These are phyloP conservation scores for Mechanitis messenoides DNA, from an alignment of 2,888 invertebrate species.

Conservation along the genomic window DNA sequence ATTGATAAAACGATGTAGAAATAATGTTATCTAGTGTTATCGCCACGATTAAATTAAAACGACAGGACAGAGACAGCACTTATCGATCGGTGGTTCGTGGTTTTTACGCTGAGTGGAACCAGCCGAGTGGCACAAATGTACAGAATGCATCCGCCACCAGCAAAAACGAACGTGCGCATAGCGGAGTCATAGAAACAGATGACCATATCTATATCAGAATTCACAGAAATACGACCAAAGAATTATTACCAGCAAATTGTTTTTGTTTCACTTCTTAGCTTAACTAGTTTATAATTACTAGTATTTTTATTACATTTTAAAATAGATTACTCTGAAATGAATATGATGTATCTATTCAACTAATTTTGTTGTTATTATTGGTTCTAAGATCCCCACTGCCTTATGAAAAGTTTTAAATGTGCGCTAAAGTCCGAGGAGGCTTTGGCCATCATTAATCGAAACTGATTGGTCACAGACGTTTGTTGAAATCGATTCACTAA, in stretches of 20 bases:
- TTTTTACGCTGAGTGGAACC: constrained; percentile 12
- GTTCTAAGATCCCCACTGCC: too few relatives aligned
- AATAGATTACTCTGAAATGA: not conserved
- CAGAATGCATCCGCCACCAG: constrained; percentile 5
- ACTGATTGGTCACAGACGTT: constrained; percentile 9
- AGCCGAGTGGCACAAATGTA: constrained; percentile 13
- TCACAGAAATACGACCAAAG: not conserved
- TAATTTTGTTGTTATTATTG: too few relatives aligned
- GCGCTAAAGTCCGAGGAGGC: constrained; percentile 3
- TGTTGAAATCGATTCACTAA: constrained; percentile 17
- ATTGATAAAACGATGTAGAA: too few relatives aligned
- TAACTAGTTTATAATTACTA: too few relatives aligned
- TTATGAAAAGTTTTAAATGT: too few relatives aligned
- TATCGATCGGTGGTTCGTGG: constrained; percentile 6
- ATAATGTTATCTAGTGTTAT: too few relatives aligned
- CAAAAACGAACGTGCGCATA: not conserved
- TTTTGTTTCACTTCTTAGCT: not conserved
- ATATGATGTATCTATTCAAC: too few relatives aligned
- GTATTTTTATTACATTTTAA: too few relatives aligned
- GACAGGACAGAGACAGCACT: not conserved
- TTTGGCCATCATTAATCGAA: constrained; percentile 1
- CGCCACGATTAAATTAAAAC: too few relatives aligned
- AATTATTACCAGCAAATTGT: not conserved
- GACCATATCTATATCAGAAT: not conserved
- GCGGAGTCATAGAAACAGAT: not conserved